Percentiles rank a stretch among this genome's conserved stretches.
These are phyloP conservation scores for Pelmatolapia mariae DNA, from an alignment of 2,113 vertebrate species.

Conservation along the genomic window DNA sequence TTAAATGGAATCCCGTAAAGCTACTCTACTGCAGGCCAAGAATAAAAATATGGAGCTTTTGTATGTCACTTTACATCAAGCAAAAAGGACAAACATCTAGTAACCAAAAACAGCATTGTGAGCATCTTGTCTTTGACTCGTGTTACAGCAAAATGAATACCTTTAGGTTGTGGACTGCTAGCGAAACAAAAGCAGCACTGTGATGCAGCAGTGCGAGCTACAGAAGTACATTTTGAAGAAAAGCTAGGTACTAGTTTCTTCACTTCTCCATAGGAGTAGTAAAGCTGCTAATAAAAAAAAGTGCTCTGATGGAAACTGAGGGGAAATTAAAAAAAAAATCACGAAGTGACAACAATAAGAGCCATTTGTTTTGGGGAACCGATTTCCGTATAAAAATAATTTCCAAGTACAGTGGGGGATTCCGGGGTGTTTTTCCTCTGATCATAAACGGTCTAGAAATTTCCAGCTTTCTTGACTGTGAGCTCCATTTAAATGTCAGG, in stretches of 20 bases:
- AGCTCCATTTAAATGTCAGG: not conserved
- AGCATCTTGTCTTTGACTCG: not conserved
- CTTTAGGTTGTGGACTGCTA: not conserved
- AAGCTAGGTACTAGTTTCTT: not conserved
- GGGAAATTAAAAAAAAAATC: not conserved
- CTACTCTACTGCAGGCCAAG: not conserved
- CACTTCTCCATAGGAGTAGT: not conserved
- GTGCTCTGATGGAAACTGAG: not conserved
- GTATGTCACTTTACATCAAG: not conserved
- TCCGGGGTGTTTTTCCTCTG: not conserved
- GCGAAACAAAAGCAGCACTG: not conserved
- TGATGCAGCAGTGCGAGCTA: not conserved
- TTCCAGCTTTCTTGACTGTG: not conserved
- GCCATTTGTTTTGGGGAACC: not conserved
- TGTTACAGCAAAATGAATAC: not conserved
- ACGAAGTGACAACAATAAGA: not conserved
- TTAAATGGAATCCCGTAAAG: not conserved
- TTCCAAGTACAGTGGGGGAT: not conserved
- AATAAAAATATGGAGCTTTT: not conserved
- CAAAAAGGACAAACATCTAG: not conserved
- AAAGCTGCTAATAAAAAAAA: not conserved
- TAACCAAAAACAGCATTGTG: not conserved
- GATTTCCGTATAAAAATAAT: not conserved
- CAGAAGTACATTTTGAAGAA: not conserved
- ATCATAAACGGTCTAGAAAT: not conserved